Evolutionary conservation across 2,797 vertebrate genomes (phyloP).

Genomic region (Ataeniobius toweri): DNA sequence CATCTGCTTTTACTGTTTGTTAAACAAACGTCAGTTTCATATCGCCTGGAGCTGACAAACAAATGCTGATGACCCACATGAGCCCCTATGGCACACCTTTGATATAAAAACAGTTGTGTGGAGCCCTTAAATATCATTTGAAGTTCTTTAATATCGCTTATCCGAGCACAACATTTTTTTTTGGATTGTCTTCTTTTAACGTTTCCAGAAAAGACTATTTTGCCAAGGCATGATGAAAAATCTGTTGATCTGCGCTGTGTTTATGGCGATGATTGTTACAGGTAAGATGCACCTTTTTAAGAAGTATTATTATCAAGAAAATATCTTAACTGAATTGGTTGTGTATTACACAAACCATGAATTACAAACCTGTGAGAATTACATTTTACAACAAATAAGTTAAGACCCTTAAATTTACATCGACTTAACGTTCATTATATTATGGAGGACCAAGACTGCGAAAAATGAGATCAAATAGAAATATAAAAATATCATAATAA

Average conservation of each 20-base stretch:
- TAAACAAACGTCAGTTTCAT: not conserved
- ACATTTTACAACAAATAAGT: not conserved
- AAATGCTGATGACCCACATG: not conserved
- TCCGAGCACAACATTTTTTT: not conserved
- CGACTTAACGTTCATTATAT: not conserved
- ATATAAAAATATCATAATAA: not conserved
- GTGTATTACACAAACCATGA: not conserved
- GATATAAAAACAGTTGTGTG: not conserved
- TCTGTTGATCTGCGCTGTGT: conserved; percentile 5
- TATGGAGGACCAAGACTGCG: not conserved
- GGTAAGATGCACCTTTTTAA: conserved; percentile 20
- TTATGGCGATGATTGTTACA: conserved; percentile 31
- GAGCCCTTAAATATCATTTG: not conserved
- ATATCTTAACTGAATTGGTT: not conserved
- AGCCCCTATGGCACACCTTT: not conserved
- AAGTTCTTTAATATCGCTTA: not conserved
- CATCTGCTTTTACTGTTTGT: not conserved
- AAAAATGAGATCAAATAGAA: not conserved
- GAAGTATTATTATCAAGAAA: not conserved
- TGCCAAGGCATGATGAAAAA: conserved; percentile 23
- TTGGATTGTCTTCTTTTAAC: not conserved
- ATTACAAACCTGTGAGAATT: not conserved
- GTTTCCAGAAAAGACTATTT: not conserved
- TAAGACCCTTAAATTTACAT: no score
- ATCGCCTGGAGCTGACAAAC: not conserved